phyloP scores from a whole-genome alignment of 1,140 invertebrate species.

The Anthonomus grandis region DNA sequence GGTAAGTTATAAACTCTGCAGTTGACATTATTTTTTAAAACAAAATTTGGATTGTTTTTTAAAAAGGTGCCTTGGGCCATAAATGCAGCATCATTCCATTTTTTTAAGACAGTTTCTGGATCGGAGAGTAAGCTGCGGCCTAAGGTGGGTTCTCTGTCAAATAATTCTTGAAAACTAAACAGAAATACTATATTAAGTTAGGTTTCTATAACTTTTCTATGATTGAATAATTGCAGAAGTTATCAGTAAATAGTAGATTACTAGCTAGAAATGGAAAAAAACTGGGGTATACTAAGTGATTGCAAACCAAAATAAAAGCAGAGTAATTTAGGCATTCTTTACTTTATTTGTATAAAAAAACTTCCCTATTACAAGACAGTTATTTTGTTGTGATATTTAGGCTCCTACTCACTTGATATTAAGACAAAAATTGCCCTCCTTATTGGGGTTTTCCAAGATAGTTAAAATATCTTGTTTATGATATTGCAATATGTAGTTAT shows the following conservation, averaged over 20 bases:
- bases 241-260: no score
- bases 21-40: slow-evolving; percentile 65
- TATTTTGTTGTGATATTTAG: no score
- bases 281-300: slow-evolving; percentile 9
- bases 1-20: slow-evolving; percentile 59
- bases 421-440: slow-evolving; percentile 48
- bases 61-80: slow-evolving; percentile 59
- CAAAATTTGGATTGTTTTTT: slow-evolving; percentile 42
- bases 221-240: slow-evolving; percentile 7
- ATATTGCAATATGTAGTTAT: slow-evolving; percentile 33
- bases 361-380: no score
- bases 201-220: slow-evolving; percentile 26
- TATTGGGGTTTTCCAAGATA: slow-evolving; percentile 48
- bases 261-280: no score
- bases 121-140: slow-evolving; percentile 57
- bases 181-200: neutral
- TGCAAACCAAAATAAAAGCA: slow-evolving; percentile 4
- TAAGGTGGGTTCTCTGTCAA: slow-evolving; percentile 56
- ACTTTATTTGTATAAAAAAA: no score
- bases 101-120: slow-evolving; percentile 56
- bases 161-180: slow-evolving; percentile 63
- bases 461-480: slow-evolving; percentile 47
- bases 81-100: slow-evolving; percentile 61
- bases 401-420: slow-evolving; percentile 54
- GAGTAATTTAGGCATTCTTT: no score